Percentiles rank a stretch among this genome's conserved stretches.
Conservation (phyloP, 2,113 vertebrate genomes). For the Lophura nycthemera region DNA sequence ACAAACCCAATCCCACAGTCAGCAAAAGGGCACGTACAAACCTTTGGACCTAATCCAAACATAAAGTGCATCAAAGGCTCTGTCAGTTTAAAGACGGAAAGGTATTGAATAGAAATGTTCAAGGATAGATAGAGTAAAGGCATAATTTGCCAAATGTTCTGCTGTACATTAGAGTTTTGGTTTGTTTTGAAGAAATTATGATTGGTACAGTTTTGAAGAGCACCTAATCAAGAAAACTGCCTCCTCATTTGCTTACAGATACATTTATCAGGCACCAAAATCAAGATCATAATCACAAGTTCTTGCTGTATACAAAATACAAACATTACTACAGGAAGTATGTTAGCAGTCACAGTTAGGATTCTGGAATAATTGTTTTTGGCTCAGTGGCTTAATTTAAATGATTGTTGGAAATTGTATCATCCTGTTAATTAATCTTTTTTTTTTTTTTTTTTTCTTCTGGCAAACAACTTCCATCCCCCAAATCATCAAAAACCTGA, state of each 20-base stretch:
- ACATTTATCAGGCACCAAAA: not conserved
- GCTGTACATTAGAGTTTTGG: not conserved
- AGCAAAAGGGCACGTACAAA: not conserved
- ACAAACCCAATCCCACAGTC: not conserved
- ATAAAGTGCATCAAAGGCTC: not conserved
- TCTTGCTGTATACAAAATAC: constrained; percentile 17
- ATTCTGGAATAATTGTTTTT: not conserved
- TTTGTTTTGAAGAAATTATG: constrained; percentile 16
- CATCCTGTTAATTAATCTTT: not conserved
- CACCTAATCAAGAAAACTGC: not conserved
- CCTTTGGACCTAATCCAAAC: not conserved
- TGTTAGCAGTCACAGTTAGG: not conserved
- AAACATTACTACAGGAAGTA: not conserved
- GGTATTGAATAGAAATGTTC: not conserved
- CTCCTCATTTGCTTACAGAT: not conserved
- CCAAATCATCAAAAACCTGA: not conserved
- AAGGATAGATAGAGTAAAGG: not conserved
- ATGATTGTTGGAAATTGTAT: not conserved
- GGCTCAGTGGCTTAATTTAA: not conserved
- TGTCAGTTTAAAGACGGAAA: not conserved
- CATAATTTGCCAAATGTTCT: not conserved
- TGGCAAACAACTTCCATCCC: not conserved
- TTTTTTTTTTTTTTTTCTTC: not conserved
- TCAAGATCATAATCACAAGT: not conserved
- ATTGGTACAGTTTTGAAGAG: not conserved